These are phyloP conservation scores for Clarias batrachus DNA, from an alignment of 2,113 vertebrate genomes.

Conservation along the genomic window DNA sequence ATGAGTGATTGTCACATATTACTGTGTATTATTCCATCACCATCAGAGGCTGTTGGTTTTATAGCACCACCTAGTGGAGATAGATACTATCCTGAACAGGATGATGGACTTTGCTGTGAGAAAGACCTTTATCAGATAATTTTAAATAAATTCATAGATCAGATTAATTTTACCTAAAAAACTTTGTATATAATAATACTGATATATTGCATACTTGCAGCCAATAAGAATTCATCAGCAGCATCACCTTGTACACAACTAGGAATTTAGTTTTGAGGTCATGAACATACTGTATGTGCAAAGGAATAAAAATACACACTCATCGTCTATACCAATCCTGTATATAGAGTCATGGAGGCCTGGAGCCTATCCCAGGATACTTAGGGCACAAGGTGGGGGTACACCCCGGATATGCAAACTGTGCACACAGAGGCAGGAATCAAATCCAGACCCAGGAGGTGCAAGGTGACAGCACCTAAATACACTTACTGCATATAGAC, in stretches of 20 bases:
- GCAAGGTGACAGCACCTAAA: neutral
- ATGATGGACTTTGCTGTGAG: neutral
- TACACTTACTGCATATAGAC: neutral
- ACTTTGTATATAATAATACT: too few relatives aligned
- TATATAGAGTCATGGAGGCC: too few relatives aligned
- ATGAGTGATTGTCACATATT: neutral
- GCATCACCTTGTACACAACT: neutral
- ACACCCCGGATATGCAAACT: too few relatives aligned
- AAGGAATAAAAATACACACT: neutral
- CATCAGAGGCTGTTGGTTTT: neutral
- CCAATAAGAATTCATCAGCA: neutral
- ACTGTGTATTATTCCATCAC: neutral
- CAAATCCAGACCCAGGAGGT: too few relatives aligned
- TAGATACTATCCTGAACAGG: neutral
- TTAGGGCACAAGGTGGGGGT: too few relatives aligned
- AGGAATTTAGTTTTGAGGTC: neutral
- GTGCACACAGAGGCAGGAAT: too few relatives aligned
- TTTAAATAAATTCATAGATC: neutral
- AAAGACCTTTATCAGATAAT: neutral
- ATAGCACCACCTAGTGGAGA: slow-evolving; percentile 34
- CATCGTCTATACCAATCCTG: too few relatives aligned
- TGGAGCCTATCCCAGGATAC: too few relatives aligned
- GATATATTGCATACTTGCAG: neutral
- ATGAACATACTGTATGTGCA: neutral
- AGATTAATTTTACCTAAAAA: neutral